Base-by-base conservation (phyloP, 2,888 invertebrate species). In the Syrista parreyssii region DNA sequence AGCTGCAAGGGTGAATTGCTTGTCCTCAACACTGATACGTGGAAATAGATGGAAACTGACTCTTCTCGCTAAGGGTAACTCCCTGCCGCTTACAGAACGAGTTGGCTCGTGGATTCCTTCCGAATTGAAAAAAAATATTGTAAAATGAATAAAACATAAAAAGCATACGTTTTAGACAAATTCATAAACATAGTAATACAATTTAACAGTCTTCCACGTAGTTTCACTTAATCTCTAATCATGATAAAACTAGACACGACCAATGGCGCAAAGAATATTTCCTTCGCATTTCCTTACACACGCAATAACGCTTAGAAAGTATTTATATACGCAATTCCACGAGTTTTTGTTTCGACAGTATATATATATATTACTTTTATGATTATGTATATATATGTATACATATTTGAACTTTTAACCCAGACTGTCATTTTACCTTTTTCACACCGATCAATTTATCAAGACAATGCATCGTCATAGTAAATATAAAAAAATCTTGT, bases 1-100 rank as follows among this genome's bases (percentile, higher is more conserved):
- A 73, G 96, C 94, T 75, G 94, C 94, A 30, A 97, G 92, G 31
- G 95, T 96, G 93, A 94, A 97, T 80, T 94, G 91, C 0, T 94
- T 95, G 91, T 97, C 97, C 9, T 95, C 93, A 6, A 95, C 90
- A 81, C 95, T 94, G 68, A 93, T 92, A 86, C 96, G 96, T 0
- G 96, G 96, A 89, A 96, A 96, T 12, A 96, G 89, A 0, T 93
- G 91, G 73, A 95, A 91, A 82, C 97, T 97, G 30, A 97, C 92
- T n/a, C 94, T 91, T 73, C 97, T 93, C 3, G 96, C 92, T 76
- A 94, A 93, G 0, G 97, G 97, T 73, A 97, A 92, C 12, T 93
- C 93, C 34, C 92, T 92, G 0, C 96, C 96, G 31, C 94, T 94
- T 0, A 92, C 89, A 0, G 96, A 93, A 1, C 91, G 88, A 0